A percentile compares a stretch with the other conserved stretches of the same genome.
Evolutionary conservation across 2,113 vertebrate species (phyloP).

Genomic region (Eulemur macaco): DNA sequence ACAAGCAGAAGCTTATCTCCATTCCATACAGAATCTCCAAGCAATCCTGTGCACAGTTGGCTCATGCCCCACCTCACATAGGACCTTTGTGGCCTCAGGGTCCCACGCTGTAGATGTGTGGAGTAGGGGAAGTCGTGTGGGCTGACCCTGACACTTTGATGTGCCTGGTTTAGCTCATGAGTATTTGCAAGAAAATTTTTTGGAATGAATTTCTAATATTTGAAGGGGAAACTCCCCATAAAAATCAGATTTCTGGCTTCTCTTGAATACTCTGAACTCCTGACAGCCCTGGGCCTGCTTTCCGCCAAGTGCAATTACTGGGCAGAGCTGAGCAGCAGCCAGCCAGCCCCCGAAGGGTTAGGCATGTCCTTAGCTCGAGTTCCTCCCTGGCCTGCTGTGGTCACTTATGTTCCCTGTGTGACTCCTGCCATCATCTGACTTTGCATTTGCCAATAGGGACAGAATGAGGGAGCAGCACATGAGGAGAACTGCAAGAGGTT

Average conservation of each 20-base stretch:
- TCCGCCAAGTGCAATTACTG: not conserved
- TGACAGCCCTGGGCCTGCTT: not conserved
- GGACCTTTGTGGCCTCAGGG: not conserved
- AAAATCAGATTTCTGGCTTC: not conserved
- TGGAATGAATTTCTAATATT: not conserved
- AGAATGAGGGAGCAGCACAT: not conserved
- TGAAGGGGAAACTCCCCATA: not conserved
- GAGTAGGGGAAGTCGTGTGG: not conserved
- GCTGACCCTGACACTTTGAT: not conserved
- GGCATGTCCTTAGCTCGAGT: not conserved
- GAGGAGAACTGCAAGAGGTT: not conserved
- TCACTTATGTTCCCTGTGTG: not conserved
- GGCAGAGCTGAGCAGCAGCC: not conserved
- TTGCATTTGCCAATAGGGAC: not conserved
- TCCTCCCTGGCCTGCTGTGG: not conserved
- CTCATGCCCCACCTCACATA: not conserved
- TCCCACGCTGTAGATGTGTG: rapidly evolving
- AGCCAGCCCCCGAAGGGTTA: not conserved
- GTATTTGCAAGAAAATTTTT: not conserved
- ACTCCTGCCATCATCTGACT: not conserved
- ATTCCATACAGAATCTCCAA: not conserved
- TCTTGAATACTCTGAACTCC: not conserved
- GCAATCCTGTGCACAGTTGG: not conserved
- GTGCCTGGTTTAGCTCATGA: not conserved
- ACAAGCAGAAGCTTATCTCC: not conserved